Percentiles rank a stretch among this genome's conserved stretches.
Evolutionary conservation across 2,797 vertebrate species (phyloP).

Genomic region (Poecilia picta): DNA sequence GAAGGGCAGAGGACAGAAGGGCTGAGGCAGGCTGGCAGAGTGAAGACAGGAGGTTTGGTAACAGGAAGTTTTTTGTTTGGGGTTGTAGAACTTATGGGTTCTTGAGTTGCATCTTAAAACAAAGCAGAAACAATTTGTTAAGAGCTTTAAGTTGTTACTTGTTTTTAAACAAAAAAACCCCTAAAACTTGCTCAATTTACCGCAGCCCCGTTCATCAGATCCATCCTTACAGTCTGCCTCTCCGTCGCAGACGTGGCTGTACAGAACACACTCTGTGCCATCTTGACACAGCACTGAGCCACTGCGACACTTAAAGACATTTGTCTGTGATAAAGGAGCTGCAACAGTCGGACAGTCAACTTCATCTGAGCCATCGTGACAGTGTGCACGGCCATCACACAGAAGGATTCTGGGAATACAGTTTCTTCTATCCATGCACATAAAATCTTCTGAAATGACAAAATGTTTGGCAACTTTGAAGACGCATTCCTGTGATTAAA

Average conservation of each 20-base stretch:
- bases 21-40: slow-evolving; percentile 62
- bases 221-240: slow-evolving; percentile 85
- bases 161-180: not conserved
- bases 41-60: not conserved
- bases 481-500: not conserved
- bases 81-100: not conserved
- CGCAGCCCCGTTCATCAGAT: slow-evolving; percentile 84
- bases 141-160: not conserved
- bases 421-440: slow-evolving; percentile 54
- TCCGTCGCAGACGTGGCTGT: slow-evolving; percentile 85
- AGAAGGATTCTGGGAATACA: slow-evolving; percentile 59
- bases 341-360: slow-evolving; percentile 38
- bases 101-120: slow-evolving; percentile 21
- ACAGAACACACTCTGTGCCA: slow-evolving; percentile 77
- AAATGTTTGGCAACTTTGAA: not conserved
- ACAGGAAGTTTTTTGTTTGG: slow-evolving; percentile 51
- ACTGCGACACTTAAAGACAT: slow-evolving; percentile 56
- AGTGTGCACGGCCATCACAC: slow-evolving; percentile 74
- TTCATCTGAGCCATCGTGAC: slow-evolving; percentile 76
- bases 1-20: slow-evolving; percentile 74
- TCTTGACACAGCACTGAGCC: slow-evolving; percentile 78
- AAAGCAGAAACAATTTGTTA: not conserved
- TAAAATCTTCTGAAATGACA: slow-evolving; percentile 55
- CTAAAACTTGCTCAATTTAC: slow-evolving; percentile 26
- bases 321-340: not conserved